Conservation (phyloP, 2,113 vertebrate species). For the Stercorarius parasiticus region DNA sequence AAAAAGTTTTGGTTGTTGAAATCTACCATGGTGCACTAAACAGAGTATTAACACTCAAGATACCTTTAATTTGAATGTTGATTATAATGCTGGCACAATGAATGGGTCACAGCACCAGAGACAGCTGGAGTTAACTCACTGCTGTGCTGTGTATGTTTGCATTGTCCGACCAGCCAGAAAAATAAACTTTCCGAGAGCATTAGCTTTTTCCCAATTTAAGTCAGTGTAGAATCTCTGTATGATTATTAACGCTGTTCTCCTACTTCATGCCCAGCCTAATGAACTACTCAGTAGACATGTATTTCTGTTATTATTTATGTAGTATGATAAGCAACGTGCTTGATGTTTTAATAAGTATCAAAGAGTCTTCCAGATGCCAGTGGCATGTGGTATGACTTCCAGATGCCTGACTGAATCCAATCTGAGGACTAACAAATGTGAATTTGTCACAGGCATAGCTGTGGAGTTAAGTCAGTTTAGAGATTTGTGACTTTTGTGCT, state of each 20-base stretch:
- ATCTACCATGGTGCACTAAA: neutral
- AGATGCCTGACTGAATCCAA: neutral
- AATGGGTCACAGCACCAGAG: neutral
- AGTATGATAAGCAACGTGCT: neutral
- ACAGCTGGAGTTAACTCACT: neutral
- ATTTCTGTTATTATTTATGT: neutral
- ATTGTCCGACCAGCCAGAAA: neutral
- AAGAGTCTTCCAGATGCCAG: neutral
- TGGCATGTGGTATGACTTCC: neutral
- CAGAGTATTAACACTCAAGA: neutral
- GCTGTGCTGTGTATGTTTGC: neutral
- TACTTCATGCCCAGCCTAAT: neutral
- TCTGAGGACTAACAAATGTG: neutral
- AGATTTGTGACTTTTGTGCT: neutral
- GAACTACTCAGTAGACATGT: neutral
- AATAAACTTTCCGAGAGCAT: neutral
- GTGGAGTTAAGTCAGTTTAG: neutral
- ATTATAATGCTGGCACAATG: neutral
- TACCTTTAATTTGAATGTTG: neutral
- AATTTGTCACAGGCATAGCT: neutral
- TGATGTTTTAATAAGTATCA: neutral
- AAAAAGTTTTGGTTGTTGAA: neutral
- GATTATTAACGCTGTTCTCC: neutral
- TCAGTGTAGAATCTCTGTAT: neutral
- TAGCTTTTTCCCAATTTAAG: neutral